phyloP scores from a whole-genome alignment of 2,888 invertebrate genomes.

The Cephus pygmeus region DNA sequence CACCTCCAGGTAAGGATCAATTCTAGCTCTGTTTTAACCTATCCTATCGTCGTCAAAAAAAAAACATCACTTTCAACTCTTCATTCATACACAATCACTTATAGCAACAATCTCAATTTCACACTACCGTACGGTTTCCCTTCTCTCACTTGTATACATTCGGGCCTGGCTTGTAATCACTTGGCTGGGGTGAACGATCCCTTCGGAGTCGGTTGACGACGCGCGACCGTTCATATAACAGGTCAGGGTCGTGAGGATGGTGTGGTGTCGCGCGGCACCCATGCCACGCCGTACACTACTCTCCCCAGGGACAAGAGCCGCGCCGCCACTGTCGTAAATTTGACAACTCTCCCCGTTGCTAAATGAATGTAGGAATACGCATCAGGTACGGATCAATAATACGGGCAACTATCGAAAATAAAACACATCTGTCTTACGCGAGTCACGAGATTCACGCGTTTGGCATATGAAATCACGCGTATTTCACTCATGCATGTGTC shows the following conservation, averaged over 20 bases:
- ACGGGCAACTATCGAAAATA: conserved; percentile 19
- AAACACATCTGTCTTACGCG: not conserved
- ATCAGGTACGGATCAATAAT: not conserved
- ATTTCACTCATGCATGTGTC: not conserved
- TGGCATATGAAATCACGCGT: not conserved
- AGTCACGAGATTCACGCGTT: not conserved
- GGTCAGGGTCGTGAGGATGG: conserved; percentile 34
- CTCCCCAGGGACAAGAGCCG: conserved; percentile 29
- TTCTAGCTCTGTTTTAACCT: conserved; percentile 25
- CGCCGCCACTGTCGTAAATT: conserved; percentile 45
- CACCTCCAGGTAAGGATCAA: conserved; percentile 79
- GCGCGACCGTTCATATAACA: conserved; percentile 19
- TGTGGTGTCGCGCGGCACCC: conserved; percentile 18
- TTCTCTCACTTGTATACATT: not conserved
- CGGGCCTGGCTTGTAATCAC: not conserved
- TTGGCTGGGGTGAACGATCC: conserved; percentile 30
- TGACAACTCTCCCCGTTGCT: conserved; percentile 47
- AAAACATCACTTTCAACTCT: not conserved
- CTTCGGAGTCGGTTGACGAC: not conserved
- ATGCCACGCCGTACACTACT: conserved; percentile 22
- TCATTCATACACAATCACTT: not conserved
- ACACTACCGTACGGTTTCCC: not conserved
- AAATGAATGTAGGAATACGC: conserved; percentile 41
- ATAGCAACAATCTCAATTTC: not conserved
- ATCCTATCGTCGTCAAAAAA: not conserved